Evolutionary conservation across 2,113 vertebrate genomes (phyloP).

Genomic region (Delphinapterus leucas): DNA sequence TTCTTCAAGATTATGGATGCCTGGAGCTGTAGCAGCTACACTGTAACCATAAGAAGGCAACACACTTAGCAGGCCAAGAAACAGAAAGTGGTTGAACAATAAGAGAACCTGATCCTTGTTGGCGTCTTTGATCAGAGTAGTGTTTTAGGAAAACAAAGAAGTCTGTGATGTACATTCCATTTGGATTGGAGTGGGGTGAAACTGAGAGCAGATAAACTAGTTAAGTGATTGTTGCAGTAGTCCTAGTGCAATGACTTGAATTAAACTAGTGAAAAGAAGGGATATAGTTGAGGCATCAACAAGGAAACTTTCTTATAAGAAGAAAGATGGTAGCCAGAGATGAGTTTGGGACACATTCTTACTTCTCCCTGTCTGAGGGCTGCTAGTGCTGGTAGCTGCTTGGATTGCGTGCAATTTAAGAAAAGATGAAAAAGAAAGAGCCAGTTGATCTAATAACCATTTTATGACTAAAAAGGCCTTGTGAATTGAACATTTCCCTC

Average conservation of each 20-base stretch:
- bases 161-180: neutral
- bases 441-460: neutral
- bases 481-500: slow-evolving; percentile 30
- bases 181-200: neutral
- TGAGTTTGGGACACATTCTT: neutral
- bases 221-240: neutral
- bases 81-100: neutral
- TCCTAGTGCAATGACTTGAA: neutral
- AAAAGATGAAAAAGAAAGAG: neutral
- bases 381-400: neutral
- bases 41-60: neutral
- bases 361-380: too few species aligned
- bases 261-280: neutral
- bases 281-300: neutral
- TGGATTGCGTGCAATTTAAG: neutral
- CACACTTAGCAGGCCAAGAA: neutral
- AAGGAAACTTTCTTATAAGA: neutral
- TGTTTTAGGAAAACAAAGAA: neutral
- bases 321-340: neutral
- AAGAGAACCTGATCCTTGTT: neutral
- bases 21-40: neutral
- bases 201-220: too few species aligned
- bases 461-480: neutral
- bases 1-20: neutral
- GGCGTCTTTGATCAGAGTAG: neutral